Base-by-base conservation (phyloP, 2,888 invertebrate genomes). In the Panzeria rudis region DNA sequence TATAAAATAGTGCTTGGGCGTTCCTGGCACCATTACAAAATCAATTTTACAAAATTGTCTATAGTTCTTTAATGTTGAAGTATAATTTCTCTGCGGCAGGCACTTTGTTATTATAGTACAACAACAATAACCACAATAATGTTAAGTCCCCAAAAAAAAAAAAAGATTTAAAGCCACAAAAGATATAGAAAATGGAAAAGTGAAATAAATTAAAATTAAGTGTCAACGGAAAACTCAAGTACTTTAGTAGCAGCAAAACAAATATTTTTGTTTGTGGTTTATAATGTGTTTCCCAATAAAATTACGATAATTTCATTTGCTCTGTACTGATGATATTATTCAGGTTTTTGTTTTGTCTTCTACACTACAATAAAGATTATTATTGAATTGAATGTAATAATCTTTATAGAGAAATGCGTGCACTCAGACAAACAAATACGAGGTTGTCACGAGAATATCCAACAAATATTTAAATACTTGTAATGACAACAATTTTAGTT, bases 141-240 rank as follows among this genome's bases (percentile, higher is more conserved):
- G 25, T 25, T 68, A 59, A 66, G 68, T 50, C 59, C 47, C 44
- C 23, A 15, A 68, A 68, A 23, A 47, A 59, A 68, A 59, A 68
- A 47, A 32, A 41, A n/a, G n/a, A n/a, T n/a, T n/a, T 32, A 20
- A n/a, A 62, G 1, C 0, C 11, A 35, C 4, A 38, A 38, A 38
- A 47, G 11, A 50, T 59, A 59, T 50, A n/a, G 47, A 50, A 47
- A 77, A 68, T 50, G 47, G n/a, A 38, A 38, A 69, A 59, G 32
- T 66, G 41, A 56, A 76, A 66, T 66, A 76, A 76, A 77, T 66
- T 68, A 35, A 77, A 68, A 77, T 54, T 11, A 76, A 66, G 54
- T 76, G 64, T 66, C 54, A 76, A 32, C 44, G 77, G 35, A 56
- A 77, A 50, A 50, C 59, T 68, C 25, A 77, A 68, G 68, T 77